Evolutionary conservation across 2,797 vertebrate species (phyloP).

Genomic region (Peromyscus nudipes): DNA sequence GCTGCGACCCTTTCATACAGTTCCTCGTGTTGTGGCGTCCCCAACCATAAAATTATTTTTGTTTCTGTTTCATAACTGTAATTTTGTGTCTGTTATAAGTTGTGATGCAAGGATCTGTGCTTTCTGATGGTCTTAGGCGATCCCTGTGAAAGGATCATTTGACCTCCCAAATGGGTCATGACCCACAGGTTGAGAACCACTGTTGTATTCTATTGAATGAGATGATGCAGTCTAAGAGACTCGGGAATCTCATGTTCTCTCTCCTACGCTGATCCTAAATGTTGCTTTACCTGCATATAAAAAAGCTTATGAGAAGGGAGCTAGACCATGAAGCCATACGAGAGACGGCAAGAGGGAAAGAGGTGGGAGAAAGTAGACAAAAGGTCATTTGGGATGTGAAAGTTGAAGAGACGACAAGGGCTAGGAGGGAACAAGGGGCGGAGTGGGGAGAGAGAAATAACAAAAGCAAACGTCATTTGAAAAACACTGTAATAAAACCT

Average conservation of each 20-base stretch:
- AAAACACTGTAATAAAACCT: background rate
- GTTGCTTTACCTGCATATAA: background rate
- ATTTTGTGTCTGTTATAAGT: background rate
- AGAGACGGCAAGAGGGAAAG: background rate
- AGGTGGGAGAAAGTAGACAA: background rate
- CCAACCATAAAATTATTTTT: too few relatives aligned
- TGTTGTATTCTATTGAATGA: background rate
- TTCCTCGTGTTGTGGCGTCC: too few relatives aligned
- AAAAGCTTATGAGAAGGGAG: background rate
- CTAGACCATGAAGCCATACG: too few relatives aligned
- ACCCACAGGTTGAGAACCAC: background rate
- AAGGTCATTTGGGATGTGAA: background rate
- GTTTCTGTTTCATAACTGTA: background rate
- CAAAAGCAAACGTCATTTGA: background rate
- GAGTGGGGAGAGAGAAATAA: background rate
- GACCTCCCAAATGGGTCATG: accelerated
- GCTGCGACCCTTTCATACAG: too few relatives aligned
- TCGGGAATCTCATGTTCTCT: background rate
- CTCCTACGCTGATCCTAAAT: background rate
- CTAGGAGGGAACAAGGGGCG: too few relatives aligned
- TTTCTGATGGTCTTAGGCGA: background rate
- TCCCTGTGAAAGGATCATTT: background rate
- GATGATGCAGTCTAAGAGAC: background rate
- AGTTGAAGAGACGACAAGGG: background rate
- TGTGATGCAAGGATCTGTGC: background rate